phyloP scores from a whole-genome alignment of 2,888 invertebrate genomes.

The Dynastes tityus region DNA sequence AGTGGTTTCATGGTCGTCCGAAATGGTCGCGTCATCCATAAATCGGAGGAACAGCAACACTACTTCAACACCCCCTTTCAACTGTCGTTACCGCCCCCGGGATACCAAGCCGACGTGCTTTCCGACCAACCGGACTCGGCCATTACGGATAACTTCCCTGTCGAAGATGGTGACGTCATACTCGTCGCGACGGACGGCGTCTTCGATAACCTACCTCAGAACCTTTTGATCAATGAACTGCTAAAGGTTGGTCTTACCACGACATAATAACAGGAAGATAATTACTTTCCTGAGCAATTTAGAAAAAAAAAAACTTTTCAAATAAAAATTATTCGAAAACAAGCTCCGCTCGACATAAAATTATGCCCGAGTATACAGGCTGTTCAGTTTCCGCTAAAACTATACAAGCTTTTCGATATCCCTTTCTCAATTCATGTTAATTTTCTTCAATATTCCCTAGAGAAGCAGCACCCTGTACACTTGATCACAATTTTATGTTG shows the following conservation, averaged over 20 bases:
- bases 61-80: constrained; percentile 99
- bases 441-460: too few species aligned
- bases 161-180: constrained; percentile 94
- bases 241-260: constrained; percentile 73
- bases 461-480: too few species aligned
- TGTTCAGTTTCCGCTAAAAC: too few species aligned
- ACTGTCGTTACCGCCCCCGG: constrained; percentile 93
- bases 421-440: too few species aligned
- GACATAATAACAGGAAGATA: too few species aligned
- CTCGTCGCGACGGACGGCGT: constrained; percentile 98
- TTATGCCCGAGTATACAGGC: too few species aligned
- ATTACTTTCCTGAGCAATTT: too few species aligned
- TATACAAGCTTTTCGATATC: too few species aligned
- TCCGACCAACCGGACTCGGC: constrained; percentile 96
- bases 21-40: constrained; percentile 88
- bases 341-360: too few species aligned
- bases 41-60: constrained; percentile 97
- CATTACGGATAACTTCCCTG: constrained; percentile 88
- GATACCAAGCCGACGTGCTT: constrained; percentile 88
- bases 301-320: too few species aligned
- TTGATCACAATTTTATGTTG: too few species aligned
- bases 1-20: constrained; percentile 97
- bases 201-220: constrained; percentile 97
- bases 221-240: constrained; percentile 90
- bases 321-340: too few species aligned